A percentile compares a stretch with the other conserved stretches of the same genome.
These are phyloP conservation scores for Eristalis tenax DNA, from an alignment of 2,888 invertebrate species.

Conservation along the genomic window DNA sequence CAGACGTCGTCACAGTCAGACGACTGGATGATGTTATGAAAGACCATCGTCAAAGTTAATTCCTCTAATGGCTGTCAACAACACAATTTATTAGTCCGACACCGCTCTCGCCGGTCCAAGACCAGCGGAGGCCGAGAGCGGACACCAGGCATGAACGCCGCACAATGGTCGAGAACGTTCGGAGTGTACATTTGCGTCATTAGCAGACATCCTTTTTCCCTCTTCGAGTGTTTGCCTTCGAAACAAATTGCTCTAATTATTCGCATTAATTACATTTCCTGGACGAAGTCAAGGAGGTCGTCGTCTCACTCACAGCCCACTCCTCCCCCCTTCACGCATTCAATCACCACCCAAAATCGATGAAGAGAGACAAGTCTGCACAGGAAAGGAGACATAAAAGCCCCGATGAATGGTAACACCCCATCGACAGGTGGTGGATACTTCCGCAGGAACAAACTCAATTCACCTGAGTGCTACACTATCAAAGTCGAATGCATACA, in stretches of 20 bases:
- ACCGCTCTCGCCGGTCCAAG: constrained; percentile 24
- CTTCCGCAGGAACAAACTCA: constrained; percentile 19
- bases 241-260: constrained; percentile 64
- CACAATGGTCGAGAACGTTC: background rate
- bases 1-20: background rate
- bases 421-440: background rate
- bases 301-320: no score
- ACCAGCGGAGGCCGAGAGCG: background rate
- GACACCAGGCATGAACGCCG: background rate
- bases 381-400: background rate
- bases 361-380: constrained; percentile 52
- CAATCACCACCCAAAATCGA: background rate
- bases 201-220: background rate
- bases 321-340: background rate
- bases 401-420: background rate
- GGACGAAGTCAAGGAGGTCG: constrained; percentile 30
- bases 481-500: background rate
- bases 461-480: constrained; percentile 51
- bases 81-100: constrained; percentile 56
- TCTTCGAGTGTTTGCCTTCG: background rate
- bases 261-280: constrained; percentile 58
- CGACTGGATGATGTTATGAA: constrained; percentile 11
- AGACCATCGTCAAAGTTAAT: constrained; percentile 53
- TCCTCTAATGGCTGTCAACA: constrained; percentile 66
- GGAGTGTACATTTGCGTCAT: constrained; percentile 30